These are phyloP conservation scores for Eleginops maclovinus DNA, from an alignment of 2,113 vertebrate species.

Conservation along the genomic window DNA sequence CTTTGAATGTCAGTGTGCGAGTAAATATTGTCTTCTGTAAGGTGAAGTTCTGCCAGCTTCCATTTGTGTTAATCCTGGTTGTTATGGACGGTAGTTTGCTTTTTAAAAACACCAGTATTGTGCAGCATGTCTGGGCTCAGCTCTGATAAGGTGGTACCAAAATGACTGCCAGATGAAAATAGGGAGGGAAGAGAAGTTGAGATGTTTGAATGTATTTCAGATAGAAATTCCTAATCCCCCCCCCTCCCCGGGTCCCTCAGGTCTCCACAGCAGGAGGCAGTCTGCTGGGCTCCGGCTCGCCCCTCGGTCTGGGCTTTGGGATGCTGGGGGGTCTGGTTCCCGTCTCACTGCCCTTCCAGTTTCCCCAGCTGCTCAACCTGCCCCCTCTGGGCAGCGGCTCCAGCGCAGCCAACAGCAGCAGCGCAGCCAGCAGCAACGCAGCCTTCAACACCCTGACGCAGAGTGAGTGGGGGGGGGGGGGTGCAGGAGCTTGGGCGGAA, in stretches of 20 bases:
- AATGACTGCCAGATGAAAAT: too few relatives aligned
- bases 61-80: not conserved
- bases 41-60: too few relatives aligned
- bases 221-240: too few relatives aligned
- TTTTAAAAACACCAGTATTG: too few relatives aligned
- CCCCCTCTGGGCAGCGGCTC: constrained; percentile 84
- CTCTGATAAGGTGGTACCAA: too few relatives aligned
- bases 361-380: constrained; percentile 92
- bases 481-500: too few relatives aligned
- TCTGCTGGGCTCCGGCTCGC: constrained; percentile 90
- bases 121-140: too few relatives aligned
- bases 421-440: constrained; percentile 76
- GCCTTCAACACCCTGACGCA: constrained; percentile 80
- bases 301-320: constrained; percentile 93
- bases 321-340: constrained; percentile 98
- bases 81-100: too few relatives aligned
- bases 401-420: constrained; percentile 74
- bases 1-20: too few relatives aligned
- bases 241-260: constrained; percentile 76
- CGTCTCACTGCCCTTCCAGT: constrained; percentile 97
- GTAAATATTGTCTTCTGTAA: too few relatives aligned
- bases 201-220: too few relatives aligned
- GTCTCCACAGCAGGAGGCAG: constrained; percentile 89
- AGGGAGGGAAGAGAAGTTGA: too few relatives aligned
- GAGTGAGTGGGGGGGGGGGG: constrained; percentile 85